A percentile compares a stretch with the other conserved stretches of the same genome.
phyloP scores from a whole-genome alignment of 2,888 invertebrate genomes.

The Eristalinus sepulchralis region DNA sequence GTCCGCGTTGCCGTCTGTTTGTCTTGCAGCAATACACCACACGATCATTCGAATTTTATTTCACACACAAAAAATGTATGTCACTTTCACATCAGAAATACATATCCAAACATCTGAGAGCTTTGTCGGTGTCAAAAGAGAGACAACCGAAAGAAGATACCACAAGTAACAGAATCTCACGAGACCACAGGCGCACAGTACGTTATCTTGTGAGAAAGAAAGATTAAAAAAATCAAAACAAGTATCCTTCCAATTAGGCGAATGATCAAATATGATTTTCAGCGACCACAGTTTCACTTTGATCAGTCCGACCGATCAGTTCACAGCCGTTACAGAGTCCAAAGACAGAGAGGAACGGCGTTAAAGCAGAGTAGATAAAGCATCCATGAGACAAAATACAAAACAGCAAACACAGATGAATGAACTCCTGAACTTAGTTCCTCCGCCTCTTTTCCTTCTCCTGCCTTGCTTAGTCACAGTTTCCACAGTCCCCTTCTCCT shows the following conservation, averaged over 20 bases:
- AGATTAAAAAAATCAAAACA: constrained; percentile 6
- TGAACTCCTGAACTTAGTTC: constrained; percentile 56
- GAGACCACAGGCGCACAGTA: neutral
- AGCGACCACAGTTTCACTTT: constrained; percentile 43
- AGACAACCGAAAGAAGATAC: neutral
- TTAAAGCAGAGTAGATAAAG: constrained; percentile 1
- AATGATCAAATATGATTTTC: constrained; percentile 22
- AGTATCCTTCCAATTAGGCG: constrained; percentile 41
- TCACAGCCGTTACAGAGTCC: constrained; percentile 30
- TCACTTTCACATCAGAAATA: constrained; percentile 39
- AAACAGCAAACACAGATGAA: constrained; percentile 42
- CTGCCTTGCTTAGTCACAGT: neutral
- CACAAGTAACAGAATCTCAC: neutral
- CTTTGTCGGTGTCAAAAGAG: neutral
- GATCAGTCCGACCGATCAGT: constrained; percentile 46
- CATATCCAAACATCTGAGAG: constrained; percentile 10
- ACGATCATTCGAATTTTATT: neutral
- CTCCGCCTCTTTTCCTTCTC: constrained; percentile 4
- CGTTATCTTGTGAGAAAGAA: neutral
- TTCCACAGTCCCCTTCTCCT: constrained; percentile 3
- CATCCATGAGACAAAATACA: neutral
- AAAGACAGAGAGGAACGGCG: constrained; percentile 26
- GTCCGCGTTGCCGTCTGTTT: neutral
- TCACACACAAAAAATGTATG: constrained; percentile 49
- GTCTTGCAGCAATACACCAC: neutral